Evolutionary conservation across 2,113 vertebrate genomes (phyloP), one percentile per base, ranked within the genome.

Genomic region (Crotalus horridus): DNA sequence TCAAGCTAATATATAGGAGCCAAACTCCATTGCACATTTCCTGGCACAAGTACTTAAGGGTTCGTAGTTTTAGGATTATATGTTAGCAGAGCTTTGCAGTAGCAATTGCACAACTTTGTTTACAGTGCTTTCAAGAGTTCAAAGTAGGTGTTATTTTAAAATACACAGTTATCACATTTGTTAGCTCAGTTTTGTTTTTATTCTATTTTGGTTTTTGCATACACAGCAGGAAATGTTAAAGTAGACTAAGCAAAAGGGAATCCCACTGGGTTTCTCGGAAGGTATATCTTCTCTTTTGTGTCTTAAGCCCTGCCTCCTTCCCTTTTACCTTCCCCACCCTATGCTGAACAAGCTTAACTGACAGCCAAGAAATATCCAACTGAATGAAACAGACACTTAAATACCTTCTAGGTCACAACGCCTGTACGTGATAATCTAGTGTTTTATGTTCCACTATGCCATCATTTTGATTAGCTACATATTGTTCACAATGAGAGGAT

Each of bases 1-100:
- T 97, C 97, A 96, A 97, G 96, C 94, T 96, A 96, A 91, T 94
- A 96, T 95, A 93, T 93, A 88, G 96, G 93, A 97, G 94, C 93
- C 95, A 55, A 93, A 10, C 7, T n/a, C 95, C 95, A 97, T 97
- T 97, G 96, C 88, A 95, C 96, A 97, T 94, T 94, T 97, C 95
- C 95, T 95, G 96, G 97, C 95, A 97, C 95, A 97, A 96, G 97
- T 97, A 81, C 3, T 39, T 81, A 39, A 39, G 69, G 7, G 3
- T 81, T 10, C 1, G 33, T 43, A 81, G 3, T 97, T 97, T 98
- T 97, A 93, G 90, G 96, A 93, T 94, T 97, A 94, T 95, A 87
- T 92, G 91, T 95, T 96, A 95, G 92, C 91, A 95, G 81, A 51
- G 88, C 89, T 96, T 96, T 96, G 92, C 93, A 92, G 56, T 51